A percentile compares a stretch with the other conserved stretches of the same genome.
These are phyloP conservation scores for Ceratina australensis DNA, from an alignment of 1,140 invertebrate genomes.

Conservation along the genomic window DNA sequence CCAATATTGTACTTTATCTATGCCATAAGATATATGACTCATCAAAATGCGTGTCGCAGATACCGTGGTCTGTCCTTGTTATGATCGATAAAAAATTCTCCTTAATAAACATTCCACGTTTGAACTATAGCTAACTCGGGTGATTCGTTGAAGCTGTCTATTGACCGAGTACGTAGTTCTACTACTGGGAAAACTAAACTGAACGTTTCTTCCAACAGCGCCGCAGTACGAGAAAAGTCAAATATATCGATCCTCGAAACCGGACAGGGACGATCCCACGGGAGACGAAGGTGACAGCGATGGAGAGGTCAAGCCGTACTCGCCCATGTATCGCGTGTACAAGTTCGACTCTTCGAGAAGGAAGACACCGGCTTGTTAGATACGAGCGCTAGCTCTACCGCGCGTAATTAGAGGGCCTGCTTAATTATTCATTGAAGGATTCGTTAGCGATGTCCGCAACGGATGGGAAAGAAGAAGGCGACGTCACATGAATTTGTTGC, in stretches of 20 bases:
- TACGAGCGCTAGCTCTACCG: background rate
- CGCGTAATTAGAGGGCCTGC: constrained; percentile 33
- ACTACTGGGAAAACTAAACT: background rate
- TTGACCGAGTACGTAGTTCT: background rate
- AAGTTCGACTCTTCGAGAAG: constrained; percentile 54
- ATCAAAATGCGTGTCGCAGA: too few species aligned
- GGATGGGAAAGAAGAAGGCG: constrained; percentile 16
- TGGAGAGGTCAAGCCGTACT: constrained; percentile 59
- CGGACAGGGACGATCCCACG: constrained; percentile 69
- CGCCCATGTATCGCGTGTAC: constrained; percentile 71
- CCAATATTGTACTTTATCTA: too few species aligned
- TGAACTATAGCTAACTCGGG: too few species aligned
- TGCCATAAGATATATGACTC: too few species aligned
- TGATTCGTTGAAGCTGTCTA: background rate
- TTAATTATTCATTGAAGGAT: constrained; percentile 36
- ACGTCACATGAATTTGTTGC: background rate
- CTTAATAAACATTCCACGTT: background rate
- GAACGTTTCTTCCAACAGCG: constrained; percentile 20
- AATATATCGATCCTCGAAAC: constrained; percentile 72
- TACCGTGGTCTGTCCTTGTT: too few species aligned
- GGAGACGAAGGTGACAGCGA: constrained; percentile 67
- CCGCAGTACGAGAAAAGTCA: constrained; percentile 64
- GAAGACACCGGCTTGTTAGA: background rate
- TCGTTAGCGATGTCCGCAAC: constrained; percentile 33
- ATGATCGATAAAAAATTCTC: background rate